Evolutionary conservation across 2,113 vertebrate species (phyloP), one percentile per base, ranked within the genome.

Genomic region (Cephalopholis sonnerati): DNA sequence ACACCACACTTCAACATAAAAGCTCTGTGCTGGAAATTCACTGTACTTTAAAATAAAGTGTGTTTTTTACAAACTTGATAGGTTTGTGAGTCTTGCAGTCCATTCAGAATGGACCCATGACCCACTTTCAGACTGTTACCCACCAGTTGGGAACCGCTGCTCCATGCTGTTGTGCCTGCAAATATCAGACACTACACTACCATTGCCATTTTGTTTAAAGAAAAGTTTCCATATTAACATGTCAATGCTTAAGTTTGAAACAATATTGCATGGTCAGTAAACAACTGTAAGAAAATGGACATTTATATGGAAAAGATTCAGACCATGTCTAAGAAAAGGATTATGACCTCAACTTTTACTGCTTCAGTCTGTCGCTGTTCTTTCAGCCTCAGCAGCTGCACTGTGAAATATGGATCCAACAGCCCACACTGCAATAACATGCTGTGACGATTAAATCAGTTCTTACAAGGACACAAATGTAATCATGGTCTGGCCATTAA

Each of bases 401-500:
- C 36, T 20, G 3, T 64, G 15, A 66, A 81, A 73, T 39, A 8
- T 61, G 24, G 29, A 79, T 54, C 16, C 27, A 41, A 7, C n/a
- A 22, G 7, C 6, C 25, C 36, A 44, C 11, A 17, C 18, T 29
- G 36, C n/a, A 22, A 46, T 27, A 32, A 25, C 10, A 36, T 48
- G 27, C 10, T 10, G 4, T 32, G 5, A 39, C 2, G 36, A 10
- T 2, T 5, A 41, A 67, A 74, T 25, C 0, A 29, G 25, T 17
- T 17, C 53, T 53, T 9, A 67, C 24, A 25, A 68, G 27, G 48
- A 54, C 57, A 71, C 24, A 63, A 18, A 24, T 20, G 4, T 27
- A 27, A 57, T 57, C 25, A 82, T 11, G 57, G 24, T 13, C 27
- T 44, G 13, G 16, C 58, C 29, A 13, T 59, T 86, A 44, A 72